Percentiles rank a stretch among this genome's conserved stretches.
Conservation (phyloP, 2,888 invertebrate genomes). For the Lottia scabra region DNA sequence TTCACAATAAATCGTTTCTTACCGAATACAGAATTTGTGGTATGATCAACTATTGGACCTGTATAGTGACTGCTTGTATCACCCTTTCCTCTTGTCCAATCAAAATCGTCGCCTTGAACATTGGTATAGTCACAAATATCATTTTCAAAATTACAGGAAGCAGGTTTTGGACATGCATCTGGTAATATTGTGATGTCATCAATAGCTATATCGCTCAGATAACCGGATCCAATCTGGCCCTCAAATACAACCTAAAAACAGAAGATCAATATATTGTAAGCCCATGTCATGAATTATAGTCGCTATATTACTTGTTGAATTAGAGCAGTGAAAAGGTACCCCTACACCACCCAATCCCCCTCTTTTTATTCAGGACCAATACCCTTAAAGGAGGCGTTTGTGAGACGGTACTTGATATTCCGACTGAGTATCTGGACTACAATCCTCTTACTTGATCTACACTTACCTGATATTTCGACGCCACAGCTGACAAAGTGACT, state of each 20-base stretch:
- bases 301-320: too few species aligned
- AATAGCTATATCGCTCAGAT: slow-evolving; percentile 55
- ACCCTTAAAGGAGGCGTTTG: too few species aligned
- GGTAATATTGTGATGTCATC: slow-evolving; percentile 55
- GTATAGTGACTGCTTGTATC: slow-evolving; percentile 39
- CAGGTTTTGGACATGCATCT: slow-evolving; percentile 49
- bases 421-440: too few species aligned
- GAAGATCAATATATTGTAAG: neutral
- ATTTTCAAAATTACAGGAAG: slow-evolving; percentile 55
- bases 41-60: slow-evolving; percentile 55
- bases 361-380: too few species aligned
- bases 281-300: too few species aligned
- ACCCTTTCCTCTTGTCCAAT: slow-evolving; percentile 52
- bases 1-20: neutral
- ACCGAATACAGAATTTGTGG: slow-evolving; percentile 45
- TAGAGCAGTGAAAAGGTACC: too few species aligned
- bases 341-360: too few species aligned
- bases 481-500: slow-evolving; percentile 37
- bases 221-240: slow-evolving; percentile 38
- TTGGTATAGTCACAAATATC: slow-evolving; percentile 54
- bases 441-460: too few species aligned
- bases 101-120: slow-evolving; percentile 47
- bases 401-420: too few species aligned
- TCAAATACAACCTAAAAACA: slow-evolving; percentile 53
- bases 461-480: slow-evolving; percentile 45